Conservation (phyloP, 2,888 invertebrate species). For the Colostygia pectinataria region DNA sequence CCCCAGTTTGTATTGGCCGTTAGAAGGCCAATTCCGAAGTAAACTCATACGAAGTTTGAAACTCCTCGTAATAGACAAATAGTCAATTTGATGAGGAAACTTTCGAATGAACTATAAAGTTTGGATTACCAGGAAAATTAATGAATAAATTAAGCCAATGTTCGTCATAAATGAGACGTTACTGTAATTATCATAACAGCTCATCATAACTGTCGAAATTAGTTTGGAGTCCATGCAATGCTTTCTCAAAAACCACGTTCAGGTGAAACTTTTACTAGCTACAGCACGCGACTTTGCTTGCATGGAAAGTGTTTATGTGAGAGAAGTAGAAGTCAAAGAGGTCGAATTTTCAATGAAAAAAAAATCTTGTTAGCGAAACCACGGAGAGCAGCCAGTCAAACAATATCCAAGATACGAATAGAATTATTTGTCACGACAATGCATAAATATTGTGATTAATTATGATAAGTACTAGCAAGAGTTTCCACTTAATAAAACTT, state of each 20-base stretch:
- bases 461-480: conserved; percentile 30
- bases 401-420: conserved; percentile 5
- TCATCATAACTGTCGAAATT: too few relatives aligned
- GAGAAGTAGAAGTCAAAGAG: too few relatives aligned
- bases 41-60: conserved; percentile 17
- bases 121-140: conserved; percentile 26
- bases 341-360: too few relatives aligned
- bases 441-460: conserved; percentile 35
- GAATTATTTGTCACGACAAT: conserved; percentile 21
- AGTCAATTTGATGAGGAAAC: conserved; percentile 30
- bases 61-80: conserved; percentile 28
- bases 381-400: neutral
- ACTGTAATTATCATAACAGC: too few relatives aligned
- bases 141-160: conserved; percentile 9
- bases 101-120: conserved; percentile 20
- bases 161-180: neutral
- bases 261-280: too few relatives aligned
- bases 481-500: conserved; percentile 37
- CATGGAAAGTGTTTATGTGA: too few relatives aligned
- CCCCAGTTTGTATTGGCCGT: conserved; percentile 14
- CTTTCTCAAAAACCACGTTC: too few relatives aligned
- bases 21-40: conserved; percentile 18
- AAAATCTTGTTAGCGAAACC: neutral
- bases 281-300: too few relatives aligned
- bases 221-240: too few relatives aligned